A percentile compares a stretch with the other conserved stretches of the same genome.
These are phyloP conservation scores for Plagodis pulveraria DNA, from an alignment of 2,888 invertebrate genomes.

Conservation along the genomic window DNA sequence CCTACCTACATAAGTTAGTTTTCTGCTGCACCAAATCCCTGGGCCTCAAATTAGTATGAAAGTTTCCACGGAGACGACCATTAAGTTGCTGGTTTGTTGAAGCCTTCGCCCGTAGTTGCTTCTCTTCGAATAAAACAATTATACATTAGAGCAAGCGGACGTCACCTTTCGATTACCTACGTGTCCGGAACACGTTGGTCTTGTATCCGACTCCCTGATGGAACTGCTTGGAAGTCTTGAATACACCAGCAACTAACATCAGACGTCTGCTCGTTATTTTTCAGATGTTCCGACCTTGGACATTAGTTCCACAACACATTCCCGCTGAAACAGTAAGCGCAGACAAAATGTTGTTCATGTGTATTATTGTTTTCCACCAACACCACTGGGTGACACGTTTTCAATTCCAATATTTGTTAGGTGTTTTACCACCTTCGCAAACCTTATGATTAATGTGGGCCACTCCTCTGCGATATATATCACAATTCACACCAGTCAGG, in stretches of 20 bases:
- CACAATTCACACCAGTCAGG: slow-evolving; percentile 43
- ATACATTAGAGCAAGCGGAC: slow-evolving; percentile 1
- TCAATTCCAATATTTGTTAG: slow-evolving; percentile 54
- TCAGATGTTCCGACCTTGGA: slow-evolving; percentile 84
- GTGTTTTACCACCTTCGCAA: slow-evolving; percentile 50
- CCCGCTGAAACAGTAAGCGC: slow-evolving; percentile 83
- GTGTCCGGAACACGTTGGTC: slow-evolving; percentile 17
- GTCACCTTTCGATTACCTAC: slow-evolving; percentile 3
- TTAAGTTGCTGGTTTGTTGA: slow-evolving; percentile 69
- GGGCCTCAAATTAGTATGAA: slow-evolving; percentile 36
- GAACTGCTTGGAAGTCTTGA: slow-evolving; percentile 58
- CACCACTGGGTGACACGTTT: slow-evolving; percentile 70
- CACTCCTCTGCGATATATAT: slow-evolving; percentile 53
- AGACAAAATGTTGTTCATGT: slow-evolving; percentile 79
- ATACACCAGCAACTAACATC: slow-evolving; percentile 75
- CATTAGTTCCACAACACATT: slow-evolving; percentile 81
- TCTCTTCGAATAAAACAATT: slow-evolving; percentile 14
- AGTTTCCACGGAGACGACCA: slow-evolving; percentile 46
- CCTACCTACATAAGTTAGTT: slow-evolving; percentile 14
- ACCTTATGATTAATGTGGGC: slow-evolving; percentile 51
- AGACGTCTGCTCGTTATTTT: slow-evolving; percentile 80
- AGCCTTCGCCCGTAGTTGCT: slow-evolving; percentile 48
- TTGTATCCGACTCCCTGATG: slow-evolving; percentile 26
- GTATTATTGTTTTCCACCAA: slow-evolving; percentile 79
- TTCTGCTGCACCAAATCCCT: slow-evolving; percentile 28